A percentile compares a stretch with the other conserved stretches of the same genome.
Evolutionary conservation across 2,888 invertebrate genomes (phyloP).

Genomic region (Stegophylla sp.): DNA sequence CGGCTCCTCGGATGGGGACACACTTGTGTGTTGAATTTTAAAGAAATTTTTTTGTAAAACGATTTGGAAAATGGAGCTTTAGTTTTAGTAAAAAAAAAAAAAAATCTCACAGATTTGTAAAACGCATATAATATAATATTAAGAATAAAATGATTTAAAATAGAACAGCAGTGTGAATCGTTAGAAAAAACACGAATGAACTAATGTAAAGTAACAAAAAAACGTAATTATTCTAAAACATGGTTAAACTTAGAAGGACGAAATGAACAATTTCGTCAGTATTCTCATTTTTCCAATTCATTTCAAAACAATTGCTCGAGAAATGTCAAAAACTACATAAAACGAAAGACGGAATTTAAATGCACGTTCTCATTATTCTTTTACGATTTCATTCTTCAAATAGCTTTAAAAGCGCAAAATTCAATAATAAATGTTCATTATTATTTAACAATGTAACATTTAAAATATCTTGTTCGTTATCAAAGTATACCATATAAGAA

Average conservation of each 20-base stretch:
- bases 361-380: neutral
- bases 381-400: neutral
- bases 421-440: neutral
- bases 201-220: slow-evolving; percentile 31
- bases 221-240: slow-evolving; percentile 30
- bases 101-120: too few relatives aligned
- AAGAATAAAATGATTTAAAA: too few relatives aligned
- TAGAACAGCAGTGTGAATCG: slow-evolving; percentile 1
- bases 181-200: slow-evolving; percentile 10
- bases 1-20: too few relatives aligned
- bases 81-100: too few relatives aligned
- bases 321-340: neutral
- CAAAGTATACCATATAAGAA: neutral
- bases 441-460: neutral
- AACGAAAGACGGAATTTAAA: slow-evolving; percentile 7
- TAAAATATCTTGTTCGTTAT: neutral
- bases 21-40: too few relatives aligned
- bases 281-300: slow-evolving; percentile 1
- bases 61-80: too few relatives aligned
- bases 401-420: neutral
- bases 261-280: slow-evolving; percentile 31
- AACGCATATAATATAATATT: too few relatives aligned
- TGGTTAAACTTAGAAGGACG: slow-evolving; percentile 36
- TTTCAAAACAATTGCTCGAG: slow-evolving; percentile 12
- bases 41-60: too few relatives aligned